Evolutionary conservation across 2,113 vertebrate species (phyloP), one percentile per base, ranked within the genome.

Genomic region (Sinocyclocheilus anophthalmus): DNA sequence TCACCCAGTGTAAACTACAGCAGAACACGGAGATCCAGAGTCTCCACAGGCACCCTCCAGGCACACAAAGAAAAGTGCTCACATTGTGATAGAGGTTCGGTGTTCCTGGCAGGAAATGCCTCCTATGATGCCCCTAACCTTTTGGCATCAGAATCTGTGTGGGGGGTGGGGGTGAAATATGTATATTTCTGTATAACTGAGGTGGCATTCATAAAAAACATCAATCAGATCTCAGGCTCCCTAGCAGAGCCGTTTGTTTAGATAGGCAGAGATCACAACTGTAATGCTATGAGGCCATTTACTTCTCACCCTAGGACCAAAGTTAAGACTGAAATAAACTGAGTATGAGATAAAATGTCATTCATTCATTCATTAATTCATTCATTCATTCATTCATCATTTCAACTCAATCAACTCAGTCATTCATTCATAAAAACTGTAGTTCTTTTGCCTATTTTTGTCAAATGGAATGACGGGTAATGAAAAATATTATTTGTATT

Each of bases 11-110:
- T 84, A 80, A 85, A 89, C 83, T 82, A 85, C 77, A 79, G 61
- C 83, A 57, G 72, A 85, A 85, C 84, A 85, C 80, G 73, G 77
- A 85, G 87, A 81, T 85, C 81, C 67, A 87, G 45, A 83, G 65
- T 76, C 86, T 89, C 84, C 80, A 80, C 86, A 87, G 86, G 84
- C 86, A 79, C 63, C 86, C 88, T 86, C 73, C 84, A 89, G 88
- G 88, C 88, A 86, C 84, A 89, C 80, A 6, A 48, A 81, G 57
- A 76, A 89, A 85, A 86, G 86, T 79, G 50, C 86, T 79, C 84
- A 26, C 72, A 61, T 24, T 79, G 67, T 69, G 55, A 85, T 67
- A 67, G 70, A 82, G 86, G 30, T 57, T 87, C 61, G 20, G 70
- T 67, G 70, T 84, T 83, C 65, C 79, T 87, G 39, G 85, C 83